Evolutionary conservation across 2,797 vertebrate species (phyloP).

Genomic region (Halcyon smyrnensis): DNA sequence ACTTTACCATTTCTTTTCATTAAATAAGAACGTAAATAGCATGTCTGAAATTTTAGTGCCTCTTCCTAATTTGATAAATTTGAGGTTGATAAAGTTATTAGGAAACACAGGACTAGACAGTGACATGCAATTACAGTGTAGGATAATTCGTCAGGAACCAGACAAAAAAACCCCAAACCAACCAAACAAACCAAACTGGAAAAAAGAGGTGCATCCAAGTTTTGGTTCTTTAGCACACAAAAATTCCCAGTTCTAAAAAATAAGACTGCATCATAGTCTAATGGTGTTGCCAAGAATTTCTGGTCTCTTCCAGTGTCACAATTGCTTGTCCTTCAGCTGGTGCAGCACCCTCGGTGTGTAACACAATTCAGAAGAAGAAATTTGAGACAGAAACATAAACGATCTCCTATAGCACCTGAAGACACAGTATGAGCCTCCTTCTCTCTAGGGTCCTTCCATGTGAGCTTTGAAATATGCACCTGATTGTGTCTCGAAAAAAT

Average conservation of each 20-base stretch:
- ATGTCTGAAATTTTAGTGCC: not conserved
- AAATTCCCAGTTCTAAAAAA: not conserved
- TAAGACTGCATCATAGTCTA: not conserved
- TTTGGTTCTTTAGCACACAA: not conserved
- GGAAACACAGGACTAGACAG: not conserved
- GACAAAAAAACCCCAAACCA: not conserved
- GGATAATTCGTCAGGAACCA: not conserved
- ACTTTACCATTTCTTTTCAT: not conserved
- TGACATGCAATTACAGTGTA: not conserved
- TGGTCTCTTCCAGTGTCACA: not conserved
- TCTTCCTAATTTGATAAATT: not conserved
- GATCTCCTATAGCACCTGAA: not conserved
- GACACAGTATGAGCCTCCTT: not conserved
- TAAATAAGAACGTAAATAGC: not conserved
- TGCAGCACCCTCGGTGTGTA: not conserved
- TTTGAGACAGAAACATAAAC: not conserved
- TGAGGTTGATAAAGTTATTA: not conserved
- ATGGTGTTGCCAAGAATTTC: accelerated
- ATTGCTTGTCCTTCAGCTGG: not conserved
- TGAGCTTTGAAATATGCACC: not conserved
- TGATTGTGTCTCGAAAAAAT: not conserved
- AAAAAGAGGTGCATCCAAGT: not conserved
- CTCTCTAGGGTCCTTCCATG: not conserved
- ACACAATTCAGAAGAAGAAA: not conserved
- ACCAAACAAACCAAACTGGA: not conserved